Percentiles rank a stretch among this genome's conserved stretches.
These are phyloP conservation scores for Pogonomyrmex barbatus DNA, from an alignment of 1,140 invertebrate species.

Conservation along the genomic window DNA sequence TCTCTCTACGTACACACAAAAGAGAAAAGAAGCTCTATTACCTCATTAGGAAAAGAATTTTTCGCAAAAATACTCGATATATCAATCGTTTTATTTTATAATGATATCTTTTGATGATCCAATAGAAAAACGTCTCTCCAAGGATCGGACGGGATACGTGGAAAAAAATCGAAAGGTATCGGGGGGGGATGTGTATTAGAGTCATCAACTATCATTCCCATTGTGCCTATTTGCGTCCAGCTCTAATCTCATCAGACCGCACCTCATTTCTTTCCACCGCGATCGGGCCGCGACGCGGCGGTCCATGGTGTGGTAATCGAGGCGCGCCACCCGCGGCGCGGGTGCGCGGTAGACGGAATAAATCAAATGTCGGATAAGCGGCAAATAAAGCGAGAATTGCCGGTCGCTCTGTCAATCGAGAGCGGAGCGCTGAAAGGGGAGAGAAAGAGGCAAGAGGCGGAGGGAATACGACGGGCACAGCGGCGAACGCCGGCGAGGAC, in stretches of 20 bases:
- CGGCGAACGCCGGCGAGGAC: not conserved
- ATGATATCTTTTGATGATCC: not conserved
- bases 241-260: not conserved
- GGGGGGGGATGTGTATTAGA: not conserved
- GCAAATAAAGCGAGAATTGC: conserved; percentile 75
- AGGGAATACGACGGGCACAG: not conserved
- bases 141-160: no score
- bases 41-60: not conserved
- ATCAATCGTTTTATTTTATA: not conserved
- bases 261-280: conserved; percentile 16
- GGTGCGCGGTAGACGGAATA: conserved; percentile 71
- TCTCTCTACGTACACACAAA: no score
- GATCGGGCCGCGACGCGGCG: not conserved
- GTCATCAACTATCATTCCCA: not conserved
- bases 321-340: conserved; percentile 51
- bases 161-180: not conserved
- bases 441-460: not conserved
- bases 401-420: conserved; percentile 52
- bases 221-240: not conserved
- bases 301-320: conserved; percentile 56
- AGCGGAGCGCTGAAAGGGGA: conserved; percentile 5
- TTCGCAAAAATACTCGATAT: not conserved
- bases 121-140: not conserved
- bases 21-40: not conserved
- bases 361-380: conserved; percentile 74